A percentile compares a stretch with the other conserved stretches of the same genome.
Evolutionary conservation across 2,888 invertebrate genomes (phyloP).

Genomic region (Sussaba pulchella): DNA sequence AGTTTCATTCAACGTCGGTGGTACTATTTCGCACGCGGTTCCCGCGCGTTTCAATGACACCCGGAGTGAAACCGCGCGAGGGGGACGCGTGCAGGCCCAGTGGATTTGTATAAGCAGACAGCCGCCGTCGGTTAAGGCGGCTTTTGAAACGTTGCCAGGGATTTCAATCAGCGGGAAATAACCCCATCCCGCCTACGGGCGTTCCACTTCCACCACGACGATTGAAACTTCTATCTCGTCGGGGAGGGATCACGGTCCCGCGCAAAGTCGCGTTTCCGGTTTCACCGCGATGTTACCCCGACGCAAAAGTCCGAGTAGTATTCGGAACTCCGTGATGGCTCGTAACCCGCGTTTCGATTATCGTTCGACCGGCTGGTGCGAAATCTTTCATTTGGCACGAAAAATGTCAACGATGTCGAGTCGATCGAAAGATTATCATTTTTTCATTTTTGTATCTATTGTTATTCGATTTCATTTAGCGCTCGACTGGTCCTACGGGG

Average conservation of each 20-base stretch:
- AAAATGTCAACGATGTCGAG: background rate
- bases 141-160: slow-evolving; percentile 80
- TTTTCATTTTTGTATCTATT: background rate
- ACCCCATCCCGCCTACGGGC: slow-evolving; percentile 30
- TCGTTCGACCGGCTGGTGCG: background rate
- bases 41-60: slow-evolving; percentile 41
- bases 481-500: too few species aligned
- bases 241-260: slow-evolving; percentile 17
- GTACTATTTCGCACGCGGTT: slow-evolving; percentile 66
- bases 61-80: slow-evolving; percentile 2
- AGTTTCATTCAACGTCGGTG: slow-evolving; percentile 61
- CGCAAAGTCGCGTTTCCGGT: slow-evolving; percentile 50
- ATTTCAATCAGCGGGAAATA: slow-evolving; percentile 78
- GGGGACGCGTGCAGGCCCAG: slow-evolving; percentile 41
- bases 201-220: slow-evolving; percentile 43
- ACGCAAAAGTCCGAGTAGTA: background rate
- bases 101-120: slow-evolving; percentile 61
- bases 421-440: background rate
- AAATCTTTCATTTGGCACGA: background rate
- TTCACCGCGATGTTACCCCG: slow-evolving; percentile 29
- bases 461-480: too few species aligned
- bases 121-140: slow-evolving; percentile 67
- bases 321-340: background rate
- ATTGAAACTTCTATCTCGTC: slow-evolving; percentile 61
- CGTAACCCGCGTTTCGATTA: background rate